Base-by-base conservation (phyloP, 2,888 invertebrate species). In the Parnassius apollo region DNA sequence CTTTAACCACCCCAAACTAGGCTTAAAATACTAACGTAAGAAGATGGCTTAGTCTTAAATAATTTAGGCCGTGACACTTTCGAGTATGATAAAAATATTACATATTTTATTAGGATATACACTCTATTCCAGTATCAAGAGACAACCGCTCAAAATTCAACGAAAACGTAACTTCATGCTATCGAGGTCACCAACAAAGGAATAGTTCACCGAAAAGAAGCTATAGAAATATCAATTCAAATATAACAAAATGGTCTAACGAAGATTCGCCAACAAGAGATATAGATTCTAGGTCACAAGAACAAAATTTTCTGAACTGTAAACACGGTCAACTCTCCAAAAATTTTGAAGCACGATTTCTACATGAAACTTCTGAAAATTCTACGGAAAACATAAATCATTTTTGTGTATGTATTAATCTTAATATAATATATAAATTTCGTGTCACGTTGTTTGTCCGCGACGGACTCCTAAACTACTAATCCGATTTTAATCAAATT, bases 141-240 rank as follows among this genome's bases (percentile, higher is more conserved):
- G 45, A 10, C 25, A 61, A 56, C 35, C n/a, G 46, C 11, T 48
- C 18, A 12, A 58, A 42, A 42, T 48, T 48, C 2, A 52, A 57
- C 42, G 48, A 57, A n/a, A 48, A 48, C 48, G 35, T 62, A 2
- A 53, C 57, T n/a, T 9, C 49, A 13, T 62, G 53, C 12, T 62
- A 62, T 48, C 62, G 52, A 45, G 53, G 18, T 2, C 49, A 49
- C 49, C 49, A 49, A n/a, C 12, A 18, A 2, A 13, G 49, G 13
- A n/a, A n/a, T 49, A 49, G 12, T 13, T 12, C 49, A 13, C 13
- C 49, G 2, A 7, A 13, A 49, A 11, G 9, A 12, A n/a, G 12
- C 11, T 46, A 13, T 49, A 49, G 13, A 49, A 13, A 7, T 49
- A 35, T 18, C 9, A 13, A 13, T 13, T 8, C 13, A 1, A 13